Conservation (phyloP, 2,113 vertebrate species). For the Circaetus cinerascens region DNA sequence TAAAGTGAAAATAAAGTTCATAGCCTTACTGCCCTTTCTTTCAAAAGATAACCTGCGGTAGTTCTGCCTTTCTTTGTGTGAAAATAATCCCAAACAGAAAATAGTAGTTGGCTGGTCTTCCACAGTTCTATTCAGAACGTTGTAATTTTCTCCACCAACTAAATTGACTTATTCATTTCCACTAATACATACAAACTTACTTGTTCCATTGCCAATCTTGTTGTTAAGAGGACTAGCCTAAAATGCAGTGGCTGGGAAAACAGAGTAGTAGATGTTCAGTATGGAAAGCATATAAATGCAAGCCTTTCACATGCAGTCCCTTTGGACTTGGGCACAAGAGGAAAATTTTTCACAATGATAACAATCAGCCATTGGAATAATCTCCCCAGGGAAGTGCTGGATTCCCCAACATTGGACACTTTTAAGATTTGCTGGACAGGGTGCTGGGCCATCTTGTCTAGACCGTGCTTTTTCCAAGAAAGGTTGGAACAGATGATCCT, state of each 20-base stretch:
- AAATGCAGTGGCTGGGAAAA: background rate
- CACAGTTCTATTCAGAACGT: conserved; percentile 5
- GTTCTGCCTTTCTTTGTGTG: background rate
- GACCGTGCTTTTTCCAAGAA: background rate
- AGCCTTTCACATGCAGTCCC: background rate
- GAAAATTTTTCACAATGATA: background rate
- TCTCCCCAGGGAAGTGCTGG: background rate
- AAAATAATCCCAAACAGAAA: conserved; percentile 27
- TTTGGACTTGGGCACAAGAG: background rate
- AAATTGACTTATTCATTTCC: conserved; percentile 50
- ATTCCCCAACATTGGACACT: background rate
- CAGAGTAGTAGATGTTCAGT: background rate
- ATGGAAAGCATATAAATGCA: background rate
- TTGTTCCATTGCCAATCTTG: background rate
- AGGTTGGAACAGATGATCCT: background rate
- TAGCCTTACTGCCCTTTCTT: background rate
- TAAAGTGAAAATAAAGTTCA: background rate
- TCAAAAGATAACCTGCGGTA: background rate
- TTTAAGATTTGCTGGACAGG: background rate
- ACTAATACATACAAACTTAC: background rate
- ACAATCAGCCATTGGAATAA: background rate
- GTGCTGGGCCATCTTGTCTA: background rate
- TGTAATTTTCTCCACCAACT: conserved; percentile 45
- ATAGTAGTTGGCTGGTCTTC: conserved; percentile 40
- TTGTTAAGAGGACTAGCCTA: background rate